Base-by-base conservation (phyloP, 1,140 invertebrate genomes). In the Oncopeltus fasciatus region DNA sequence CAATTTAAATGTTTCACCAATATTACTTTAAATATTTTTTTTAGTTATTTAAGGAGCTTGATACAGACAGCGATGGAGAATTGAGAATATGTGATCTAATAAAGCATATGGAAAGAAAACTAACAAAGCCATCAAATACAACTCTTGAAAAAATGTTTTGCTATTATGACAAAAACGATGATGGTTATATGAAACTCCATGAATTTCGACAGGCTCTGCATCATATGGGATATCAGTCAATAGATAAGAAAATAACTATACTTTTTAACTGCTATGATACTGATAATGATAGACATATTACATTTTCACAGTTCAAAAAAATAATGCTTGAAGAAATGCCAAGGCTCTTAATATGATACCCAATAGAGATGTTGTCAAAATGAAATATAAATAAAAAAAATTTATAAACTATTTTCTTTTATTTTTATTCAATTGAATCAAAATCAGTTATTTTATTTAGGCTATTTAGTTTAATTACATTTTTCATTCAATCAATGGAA, bases 161-260 rank as follows among this genome's bases (percentile, higher is more conserved):
- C 20, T 28, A 38, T 27, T 65, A 47, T 31, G 64, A 65, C 29
- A 65, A 62, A 44, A 38, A 65, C 28, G 12, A 16, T 21, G 64
- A 65, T 29, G 60, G 49, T 11, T 24, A 28, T 12, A 18, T 65
- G 8, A 20, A 65, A 12, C 57, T 31, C n/a, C 44, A 26, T 29
- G 64, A 65, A 18, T 12, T 61, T n/a, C 1, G 49, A 21, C 0
- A 33, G 9, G 60, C 60, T 33, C 43, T 61, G 1, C 4, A 14
- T 8, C 56, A 33, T 16, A 11, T 61, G 14, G 60, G 60, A 21
- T 57, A 27, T 26, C 24, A 1, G 3, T n/a, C 47, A 24, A 29
- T 9, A 16, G n/a, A 61, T 24, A 2, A 3, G 1, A 21, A 29
- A 24, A n/a, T 61, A 0, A n/a, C 11, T 16, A 1, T 2, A n/a